phyloP scores from a whole-genome alignment of 37 sponge, comb jelly and placozoan species.

The Mnemiopsis leidyi region DNA sequence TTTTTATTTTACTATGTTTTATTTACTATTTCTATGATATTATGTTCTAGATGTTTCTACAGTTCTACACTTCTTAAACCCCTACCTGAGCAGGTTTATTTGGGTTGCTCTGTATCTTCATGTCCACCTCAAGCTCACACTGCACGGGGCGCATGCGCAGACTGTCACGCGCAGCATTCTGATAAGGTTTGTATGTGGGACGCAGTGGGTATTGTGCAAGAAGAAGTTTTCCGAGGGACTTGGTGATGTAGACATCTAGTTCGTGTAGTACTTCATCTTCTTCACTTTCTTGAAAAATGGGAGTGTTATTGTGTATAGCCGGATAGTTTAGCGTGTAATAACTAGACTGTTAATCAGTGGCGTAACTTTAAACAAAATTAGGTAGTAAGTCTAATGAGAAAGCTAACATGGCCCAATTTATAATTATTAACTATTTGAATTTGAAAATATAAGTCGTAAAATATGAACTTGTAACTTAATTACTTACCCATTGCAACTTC shows the following conservation, averaged over 20 bases:
- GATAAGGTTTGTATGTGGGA: slow-evolving; percentile 48
- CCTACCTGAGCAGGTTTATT: slow-evolving; percentile 49
- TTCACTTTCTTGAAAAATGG: background rate
- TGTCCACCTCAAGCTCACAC: slow-evolving; percentile 29
- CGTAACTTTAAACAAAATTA: no score
- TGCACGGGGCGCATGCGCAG: slow-evolving; percentile 36
- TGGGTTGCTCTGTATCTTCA: slow-evolving; percentile 51
- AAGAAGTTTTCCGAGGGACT: background rate
- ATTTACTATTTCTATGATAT: no score
- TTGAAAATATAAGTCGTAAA: no score
- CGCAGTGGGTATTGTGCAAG: slow-evolving; percentile 59
- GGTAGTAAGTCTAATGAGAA: no score
- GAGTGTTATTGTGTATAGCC: background rate
- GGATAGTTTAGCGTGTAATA: no score
- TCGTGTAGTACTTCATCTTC: slow-evolving; percentile 11
- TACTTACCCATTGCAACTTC: background rate
- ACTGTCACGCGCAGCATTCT: background rate
- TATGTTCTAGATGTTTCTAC: no score
- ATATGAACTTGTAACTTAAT: background rate
- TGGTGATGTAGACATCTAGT: slow-evolving; percentile 40
- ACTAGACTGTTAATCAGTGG: no score
- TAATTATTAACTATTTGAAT: no score
- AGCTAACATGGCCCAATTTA: no score
- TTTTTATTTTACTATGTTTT: no score
- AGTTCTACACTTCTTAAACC: no score